Base-by-base conservation (phyloP, 2,888 invertebrate genomes). In the Copidosoma aretas region DNA sequence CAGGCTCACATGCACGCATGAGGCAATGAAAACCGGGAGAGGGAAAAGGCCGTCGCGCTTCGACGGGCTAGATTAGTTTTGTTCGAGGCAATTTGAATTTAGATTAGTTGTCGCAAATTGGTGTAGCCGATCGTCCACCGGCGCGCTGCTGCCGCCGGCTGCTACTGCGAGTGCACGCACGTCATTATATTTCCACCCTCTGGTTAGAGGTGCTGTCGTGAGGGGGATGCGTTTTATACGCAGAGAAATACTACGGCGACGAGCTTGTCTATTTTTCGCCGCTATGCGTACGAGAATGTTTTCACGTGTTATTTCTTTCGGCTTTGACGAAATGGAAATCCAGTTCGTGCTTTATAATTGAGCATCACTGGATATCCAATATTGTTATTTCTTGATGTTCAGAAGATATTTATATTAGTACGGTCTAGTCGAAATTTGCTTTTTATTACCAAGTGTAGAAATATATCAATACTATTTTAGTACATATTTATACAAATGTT, bases 11-110 rank as follows among this genome's bases (percentile, higher is more conserved):
- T 10, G 57, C 10, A 17, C 19, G 43, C 41, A 51, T 17, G 46
- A 68, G 21, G 39, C 21, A 39, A 59, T 46, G 43, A 51, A 67
- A 70, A 68, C 54, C 32, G 32, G 32, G 32, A 32, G 32, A 70
- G 59, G 63, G 2, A 43, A 5, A 17, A 8, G 46, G 1, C 39
- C 25, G 5, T 21, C 10, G 17, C 43, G 24, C 43, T 19, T 25
- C 53, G 43, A 43, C 62, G 59, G 41, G 22, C 62, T 75, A 79
- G 81, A 81, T 83, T 81, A 82, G 82, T 82, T 82, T 83, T 81
- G 82, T 82, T 80, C 78, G 79, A 78, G 76, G 78, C 79, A 80
- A 82, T 82, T 82, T 82, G 82, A 82, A 82, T 82, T 82, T 82
- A 82, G 80, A 82, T 82, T 82, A 82, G 81, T 80, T 81, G 81